Evolutionary conservation across 1,140 invertebrate species (phyloP), one percentile per base, ranked within the genome.

Genomic region (Drosophila oshimai): DNA sequence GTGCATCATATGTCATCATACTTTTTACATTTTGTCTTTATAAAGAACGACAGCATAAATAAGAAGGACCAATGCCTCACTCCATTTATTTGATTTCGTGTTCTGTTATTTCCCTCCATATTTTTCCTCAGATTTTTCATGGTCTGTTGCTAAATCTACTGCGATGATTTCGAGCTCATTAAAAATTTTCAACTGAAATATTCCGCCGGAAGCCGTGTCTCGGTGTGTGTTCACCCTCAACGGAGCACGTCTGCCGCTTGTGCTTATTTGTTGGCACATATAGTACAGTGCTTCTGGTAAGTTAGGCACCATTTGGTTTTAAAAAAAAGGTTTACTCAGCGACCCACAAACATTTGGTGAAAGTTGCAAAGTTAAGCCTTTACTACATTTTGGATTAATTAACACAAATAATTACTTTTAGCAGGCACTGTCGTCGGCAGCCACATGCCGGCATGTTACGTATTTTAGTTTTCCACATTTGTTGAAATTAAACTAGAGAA

Each of bases 121-220:
- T 33, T 15, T 55, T 44, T 45, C 17, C n/a, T 6, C 20, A 6
- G 22, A 60, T 34, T 58, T 34, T 37, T 9, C 53, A 44, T 33
- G 18, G 15, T 9, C 1, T 26, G 67, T 28, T 50, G 51, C 36
- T 26, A 39, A 24, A 45, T 34, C 42, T 68, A 42, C 51, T 71
- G 50, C 28, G 47, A 68, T 61, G 69, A 80, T 69, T 86, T 76
- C 36, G 69, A 81, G 81, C 81, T 86, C 81, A 86, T 86, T 86
- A 86, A 86, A 86, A 86, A 76, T 86, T 74, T 87, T 87, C 81
- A 86, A 87, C 81, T 86, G 81, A 86, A 86, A 86, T 86, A 80
- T 80, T 86, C 72, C 71, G 73, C 81, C 76, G 81, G 81, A 86
- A 87, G 73, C 76, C 39, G 47, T 47, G 31, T 50, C 13, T 44